Base-by-base conservation (phyloP, 30 jellyfish, hydroid and myxozoan genomes). In the Aurelia coerulea region DNA sequence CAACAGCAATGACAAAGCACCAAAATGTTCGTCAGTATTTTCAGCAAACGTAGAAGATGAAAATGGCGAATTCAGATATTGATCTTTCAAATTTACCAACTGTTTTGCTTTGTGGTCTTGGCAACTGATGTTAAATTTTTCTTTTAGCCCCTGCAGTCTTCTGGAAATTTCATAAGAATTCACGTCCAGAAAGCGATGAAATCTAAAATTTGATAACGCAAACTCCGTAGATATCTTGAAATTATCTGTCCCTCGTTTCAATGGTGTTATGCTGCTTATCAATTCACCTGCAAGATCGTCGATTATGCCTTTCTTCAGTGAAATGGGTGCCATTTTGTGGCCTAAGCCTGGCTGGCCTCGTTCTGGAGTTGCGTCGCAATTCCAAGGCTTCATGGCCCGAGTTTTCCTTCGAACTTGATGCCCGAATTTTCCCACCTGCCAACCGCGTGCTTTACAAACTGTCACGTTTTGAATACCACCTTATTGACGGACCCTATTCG, bases 111-210 rank as follows among this genome's bases (percentile, higher is more conserved):
- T 92, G 39, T 33, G 53, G 62, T 81, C 91, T 52, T 86, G 86
- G 63, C 95, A 92, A 78, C 87, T 90, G 60, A 92, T 76, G 8
- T 37, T 29, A 74, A 92, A 92, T 81, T 92, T 92, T 32, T 72
- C 78, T 15, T 69, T 41, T 53, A 83, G 84, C 81, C 98, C 98
- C 51, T 95, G 81, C 15, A 92, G 31, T 39, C 73, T 41, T 39
- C 95, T 66, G 60, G 91, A 23, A 18, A 92, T 94, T 62, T 92
- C 97, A 33, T 74, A 74, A 15, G 98, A 87, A 62, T 92, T 92
- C 4, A 92, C 98, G 68, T 92, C 98, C 2, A 92, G 94, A 68
- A 92, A 92, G 31, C 90, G 76, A 68, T 92, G 91, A 62, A 92
- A 91, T 88, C 98, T 84, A 35, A 91, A 85, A 65, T 91, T 91